Conservation (phyloP, 2,113 vertebrate species). For the Thalassoma bifasciatum region DNA sequence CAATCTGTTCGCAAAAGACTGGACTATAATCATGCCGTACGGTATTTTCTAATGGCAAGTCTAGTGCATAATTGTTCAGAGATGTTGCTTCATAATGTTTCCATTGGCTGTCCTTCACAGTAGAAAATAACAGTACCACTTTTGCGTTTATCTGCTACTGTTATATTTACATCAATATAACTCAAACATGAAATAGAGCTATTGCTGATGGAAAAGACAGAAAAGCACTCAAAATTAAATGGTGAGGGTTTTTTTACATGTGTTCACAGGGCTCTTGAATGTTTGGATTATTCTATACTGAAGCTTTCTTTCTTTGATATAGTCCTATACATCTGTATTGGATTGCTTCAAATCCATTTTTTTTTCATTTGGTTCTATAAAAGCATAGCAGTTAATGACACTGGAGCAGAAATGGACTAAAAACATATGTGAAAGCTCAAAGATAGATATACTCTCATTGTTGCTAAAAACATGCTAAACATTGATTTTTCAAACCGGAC, state of each 20-base stretch:
- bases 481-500: constrained; percentile 28
- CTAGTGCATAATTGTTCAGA: no score
- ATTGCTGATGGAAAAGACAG: no score
- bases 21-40: no score
- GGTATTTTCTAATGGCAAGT: no score
- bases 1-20: no score
- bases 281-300: not conserved
- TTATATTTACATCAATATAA: no score
- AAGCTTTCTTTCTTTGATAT: constrained; percentile 5
- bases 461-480: constrained; percentile 22
- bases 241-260: not conserved
- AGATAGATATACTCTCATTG: constrained; percentile 6
- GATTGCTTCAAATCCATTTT: not conserved
- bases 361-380: constrained; percentile 9
- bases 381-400: constrained; percentile 8
- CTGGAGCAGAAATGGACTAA: not conserved
- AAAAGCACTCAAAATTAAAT: not conserved
- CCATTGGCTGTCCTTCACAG: no score
- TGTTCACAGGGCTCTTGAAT: no score
- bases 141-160: no score
- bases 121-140: no score
- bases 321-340: not conserved
- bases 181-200: no score
- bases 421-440: constrained; percentile 16
- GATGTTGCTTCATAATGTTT: no score